Percentiles rank a stretch among this genome's conserved stretches.
Evolutionary conservation across 2,797 vertebrate species (phyloP).

Genomic region (Sphenodon punctatus): DNA sequence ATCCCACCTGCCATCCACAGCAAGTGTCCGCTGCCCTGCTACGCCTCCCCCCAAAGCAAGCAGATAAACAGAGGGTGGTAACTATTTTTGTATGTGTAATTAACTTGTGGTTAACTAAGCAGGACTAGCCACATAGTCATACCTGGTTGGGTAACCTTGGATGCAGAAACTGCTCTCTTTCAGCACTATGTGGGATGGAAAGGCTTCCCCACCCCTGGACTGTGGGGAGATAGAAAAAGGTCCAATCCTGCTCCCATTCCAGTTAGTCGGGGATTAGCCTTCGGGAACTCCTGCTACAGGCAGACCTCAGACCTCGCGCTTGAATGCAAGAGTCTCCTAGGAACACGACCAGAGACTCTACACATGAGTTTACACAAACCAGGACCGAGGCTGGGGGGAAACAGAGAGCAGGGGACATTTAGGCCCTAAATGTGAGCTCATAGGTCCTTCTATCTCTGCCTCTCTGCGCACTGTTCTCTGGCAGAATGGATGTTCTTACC

Average conservation of each 20-base stretch:
- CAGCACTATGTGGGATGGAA: too few species aligned
- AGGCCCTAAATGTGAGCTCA: too few species aligned
- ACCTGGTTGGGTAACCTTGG: too few species aligned
- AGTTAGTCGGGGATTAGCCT: conserved; percentile 4
- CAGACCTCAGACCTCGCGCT: neutral
- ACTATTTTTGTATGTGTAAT: neutral
- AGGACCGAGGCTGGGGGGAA: neutral
- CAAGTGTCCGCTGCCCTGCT: too few species aligned
- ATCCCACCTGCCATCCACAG: too few species aligned
- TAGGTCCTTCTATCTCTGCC: neutral
- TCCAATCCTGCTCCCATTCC: neutral
- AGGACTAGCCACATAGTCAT: too few species aligned
- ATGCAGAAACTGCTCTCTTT: too few species aligned
- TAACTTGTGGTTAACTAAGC: neutral
- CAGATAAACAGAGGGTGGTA: too few species aligned
- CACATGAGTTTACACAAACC: neutral
- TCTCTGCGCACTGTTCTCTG: neutral
- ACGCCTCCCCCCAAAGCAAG: too few species aligned
- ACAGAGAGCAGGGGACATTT: neutral
- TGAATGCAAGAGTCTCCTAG: neutral
- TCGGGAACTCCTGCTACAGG: neutral
- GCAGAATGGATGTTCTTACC: neutral
- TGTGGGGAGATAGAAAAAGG: too few species aligned
- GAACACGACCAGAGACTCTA: neutral
- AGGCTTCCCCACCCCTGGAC: too few species aligned